These are phyloP conservation scores for Anniella stebbinsi DNA, from an alignment of 2,797 vertebrate species.

Conservation along the genomic window DNA sequence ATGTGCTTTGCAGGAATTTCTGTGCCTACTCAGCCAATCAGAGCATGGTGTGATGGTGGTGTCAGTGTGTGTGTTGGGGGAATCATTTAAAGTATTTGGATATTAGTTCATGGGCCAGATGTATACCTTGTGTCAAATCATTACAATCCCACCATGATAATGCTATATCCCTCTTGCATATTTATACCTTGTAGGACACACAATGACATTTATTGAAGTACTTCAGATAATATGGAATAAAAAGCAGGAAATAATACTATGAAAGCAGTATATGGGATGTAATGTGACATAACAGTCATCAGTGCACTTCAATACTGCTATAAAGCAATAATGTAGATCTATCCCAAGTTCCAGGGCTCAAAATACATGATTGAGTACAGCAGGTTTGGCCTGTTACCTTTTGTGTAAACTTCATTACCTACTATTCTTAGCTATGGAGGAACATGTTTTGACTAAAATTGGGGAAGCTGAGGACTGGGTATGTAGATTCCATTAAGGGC, in stretches of 20 bases:
- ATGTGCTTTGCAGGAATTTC: background rate
- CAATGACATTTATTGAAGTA: too few relatives aligned
- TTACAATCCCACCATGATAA: too few relatives aligned
- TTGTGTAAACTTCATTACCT: background rate
- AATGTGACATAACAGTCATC: too few relatives aligned
- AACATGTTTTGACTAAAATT: background rate
- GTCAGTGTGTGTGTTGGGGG: too few relatives aligned
- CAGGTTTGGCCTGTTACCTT: background rate
- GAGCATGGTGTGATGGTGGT: background rate
- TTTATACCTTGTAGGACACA: too few relatives aligned
- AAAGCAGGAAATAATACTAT: too few relatives aligned
- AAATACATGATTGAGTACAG: background rate
- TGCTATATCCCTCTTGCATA: too few relatives aligned
- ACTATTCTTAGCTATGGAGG: background rate
- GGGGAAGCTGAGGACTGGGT: background rate
- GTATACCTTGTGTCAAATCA: too few relatives aligned
- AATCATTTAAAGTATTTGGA: background rate
- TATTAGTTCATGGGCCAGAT: background rate
- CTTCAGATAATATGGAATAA: too few relatives aligned
- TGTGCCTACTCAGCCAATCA: background rate
- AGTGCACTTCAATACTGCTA: too few relatives aligned
- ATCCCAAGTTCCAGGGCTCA: background rate
- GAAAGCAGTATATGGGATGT: too few relatives aligned
- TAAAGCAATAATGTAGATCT: too few relatives aligned
- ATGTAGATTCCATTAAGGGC: background rate